A percentile compares a stretch with the other conserved stretches of the same genome.
phyloP scores from a whole-genome alignment of 2,888 invertebrate species.

The Drosophila rellima region DNA sequence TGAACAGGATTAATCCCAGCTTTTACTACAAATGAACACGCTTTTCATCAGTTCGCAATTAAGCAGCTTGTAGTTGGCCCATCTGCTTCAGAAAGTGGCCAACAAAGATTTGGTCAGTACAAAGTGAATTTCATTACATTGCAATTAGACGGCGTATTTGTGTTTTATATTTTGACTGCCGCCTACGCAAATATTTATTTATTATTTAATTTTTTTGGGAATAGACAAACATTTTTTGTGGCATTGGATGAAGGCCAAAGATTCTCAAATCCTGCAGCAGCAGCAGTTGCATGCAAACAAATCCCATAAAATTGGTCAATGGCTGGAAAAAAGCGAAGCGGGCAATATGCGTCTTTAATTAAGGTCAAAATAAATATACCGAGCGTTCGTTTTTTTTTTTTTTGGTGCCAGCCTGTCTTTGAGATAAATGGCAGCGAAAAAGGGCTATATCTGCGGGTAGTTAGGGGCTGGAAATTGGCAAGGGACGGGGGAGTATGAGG shows the following conservation, averaged over 20 bases:
- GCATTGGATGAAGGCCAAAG: slow-evolving; percentile 30
- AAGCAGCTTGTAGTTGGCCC: slow-evolving; percentile 4
- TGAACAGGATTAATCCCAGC: background rate
- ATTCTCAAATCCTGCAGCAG: slow-evolving; percentile 29
- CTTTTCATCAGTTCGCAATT: slow-evolving; percentile 36
- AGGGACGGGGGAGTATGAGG: background rate
- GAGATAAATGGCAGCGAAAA: slow-evolving; percentile 69
- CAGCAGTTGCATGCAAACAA: slow-evolving; percentile 52
- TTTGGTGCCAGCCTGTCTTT: slow-evolving; percentile 57
- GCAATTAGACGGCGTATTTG: slow-evolving; percentile 46
- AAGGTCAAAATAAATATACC: slow-evolving; percentile 69
- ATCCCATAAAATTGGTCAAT: slow-evolving; percentile 14
- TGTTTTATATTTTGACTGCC: slow-evolving; percentile 12
- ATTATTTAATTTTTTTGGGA: slow-evolving; percentile 26
- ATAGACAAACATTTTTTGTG: slow-evolving; percentile 34
- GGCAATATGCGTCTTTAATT: slow-evolving; percentile 79
- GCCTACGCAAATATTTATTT: slow-evolving; percentile 53
- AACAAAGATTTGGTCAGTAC: slow-evolving; percentile 1
- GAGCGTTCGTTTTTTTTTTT: slow-evolving; percentile 43
- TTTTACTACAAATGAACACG: background rate
- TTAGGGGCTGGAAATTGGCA: background rate
- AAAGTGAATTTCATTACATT: slow-evolving; percentile 51
- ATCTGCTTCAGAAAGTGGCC: slow-evolving; percentile 16
- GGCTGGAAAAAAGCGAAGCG: slow-evolving; percentile 40
- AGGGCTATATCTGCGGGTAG: slow-evolving; percentile 21